Conservation (phyloP, 2,113 vertebrate species). For the Podocnemis expansa region DNA sequence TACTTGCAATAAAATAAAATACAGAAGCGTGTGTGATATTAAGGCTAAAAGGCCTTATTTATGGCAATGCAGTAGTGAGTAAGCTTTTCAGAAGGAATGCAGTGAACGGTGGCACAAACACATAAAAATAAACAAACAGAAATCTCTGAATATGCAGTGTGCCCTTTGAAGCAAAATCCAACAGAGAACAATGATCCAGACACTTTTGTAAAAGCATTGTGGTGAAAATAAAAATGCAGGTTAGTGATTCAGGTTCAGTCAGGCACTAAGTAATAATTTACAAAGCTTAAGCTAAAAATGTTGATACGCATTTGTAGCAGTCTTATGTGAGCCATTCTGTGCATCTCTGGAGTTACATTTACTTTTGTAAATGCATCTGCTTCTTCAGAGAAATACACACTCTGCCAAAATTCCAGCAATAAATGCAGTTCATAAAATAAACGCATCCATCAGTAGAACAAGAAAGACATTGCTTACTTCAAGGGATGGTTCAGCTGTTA, state of each 20-base stretch:
- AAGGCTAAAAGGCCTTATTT: not conserved
- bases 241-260: not conserved
- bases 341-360: not conserved
- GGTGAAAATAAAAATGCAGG: not conserved
- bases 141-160: not conserved
- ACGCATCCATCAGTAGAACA: too few species aligned
- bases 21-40: not conserved
- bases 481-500: not conserved
- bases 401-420: not conserved
- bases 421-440: not conserved
- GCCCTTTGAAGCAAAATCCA: not conserved
- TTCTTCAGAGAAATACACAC: not conserved
- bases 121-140: not conserved
- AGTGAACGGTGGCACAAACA: not conserved
- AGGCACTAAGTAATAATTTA: not conserved
- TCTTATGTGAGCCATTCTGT: not conserved
- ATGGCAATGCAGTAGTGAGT: fast-evolving
- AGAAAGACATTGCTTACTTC: not conserved
- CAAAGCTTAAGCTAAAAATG: not conserved
- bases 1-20: not conserved
- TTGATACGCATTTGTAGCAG: not conserved
- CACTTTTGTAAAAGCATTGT: not conserved
- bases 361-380: not conserved
- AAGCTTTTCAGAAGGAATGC: not conserved
- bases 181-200: not conserved